These are phyloP conservation scores for Ametastegia equiseti DNA, from an alignment of 2,888 invertebrate genomes.

Conservation along the genomic window DNA sequence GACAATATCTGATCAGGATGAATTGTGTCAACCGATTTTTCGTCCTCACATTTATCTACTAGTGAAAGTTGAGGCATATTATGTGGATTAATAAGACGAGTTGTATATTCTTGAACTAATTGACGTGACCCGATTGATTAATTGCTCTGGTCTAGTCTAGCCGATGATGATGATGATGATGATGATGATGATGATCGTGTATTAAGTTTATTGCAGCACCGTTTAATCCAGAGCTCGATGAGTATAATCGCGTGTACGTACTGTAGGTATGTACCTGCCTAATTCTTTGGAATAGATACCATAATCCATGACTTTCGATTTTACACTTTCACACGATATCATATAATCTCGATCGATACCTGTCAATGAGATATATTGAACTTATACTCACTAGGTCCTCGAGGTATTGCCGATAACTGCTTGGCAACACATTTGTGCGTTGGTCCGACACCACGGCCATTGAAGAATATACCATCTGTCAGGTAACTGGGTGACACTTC, in stretches of 20 bases:
- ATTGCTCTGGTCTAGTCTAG: conserved; percentile 26
- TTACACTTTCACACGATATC: neutral
- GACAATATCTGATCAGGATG: neutral
- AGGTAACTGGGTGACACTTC: conserved; percentile 51
- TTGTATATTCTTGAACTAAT: neutral
- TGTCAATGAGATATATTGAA: neutral
- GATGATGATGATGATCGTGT: neutral
- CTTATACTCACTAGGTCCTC: conserved; percentile 22
- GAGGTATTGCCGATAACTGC: conserved; percentile 27
- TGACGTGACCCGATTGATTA: conserved; percentile 37
- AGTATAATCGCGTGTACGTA: neutral
- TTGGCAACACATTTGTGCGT: conserved; percentile 34
- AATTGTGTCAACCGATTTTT: neutral
- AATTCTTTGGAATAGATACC: too few relatives aligned
- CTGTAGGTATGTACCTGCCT: too few relatives aligned
- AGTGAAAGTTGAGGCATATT: conserved; percentile 28
- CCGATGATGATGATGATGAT: too few relatives aligned
- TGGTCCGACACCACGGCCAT: conserved; percentile 25
- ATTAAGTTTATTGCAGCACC: neutral
- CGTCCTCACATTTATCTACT: neutral
- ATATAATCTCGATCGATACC: neutral
- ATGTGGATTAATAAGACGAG: neutral
- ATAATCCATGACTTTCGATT: neutral
- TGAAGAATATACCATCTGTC: conserved; percentile 33
- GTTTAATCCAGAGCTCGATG: neutral